Percentiles rank a stretch among this genome's conserved stretches.
Conservation (phyloP, 35 echinoderm and acorn worm genomes). For the Heliocidaris erythrogramma region DNA sequence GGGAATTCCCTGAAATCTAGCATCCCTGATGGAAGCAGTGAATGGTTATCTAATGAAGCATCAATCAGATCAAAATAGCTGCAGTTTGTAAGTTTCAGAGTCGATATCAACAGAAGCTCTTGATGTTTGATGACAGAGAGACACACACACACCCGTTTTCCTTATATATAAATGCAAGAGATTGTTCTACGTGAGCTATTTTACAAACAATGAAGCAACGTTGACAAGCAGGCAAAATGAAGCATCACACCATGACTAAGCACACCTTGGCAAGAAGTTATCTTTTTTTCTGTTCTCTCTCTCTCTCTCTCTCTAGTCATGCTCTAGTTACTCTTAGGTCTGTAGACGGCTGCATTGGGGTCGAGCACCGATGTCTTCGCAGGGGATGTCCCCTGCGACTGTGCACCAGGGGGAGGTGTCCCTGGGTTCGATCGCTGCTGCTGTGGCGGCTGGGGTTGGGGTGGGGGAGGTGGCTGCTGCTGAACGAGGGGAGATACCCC, state of each 20-base stretch:
- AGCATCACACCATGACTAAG: conserved; percentile 3
- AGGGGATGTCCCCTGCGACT: conserved; percentile 52
- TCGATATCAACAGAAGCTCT: not conserved
- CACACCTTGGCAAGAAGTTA: not conserved
- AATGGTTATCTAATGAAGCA: not conserved
- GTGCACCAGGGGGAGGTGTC: conserved; percentile 48
- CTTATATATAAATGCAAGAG: not conserved
- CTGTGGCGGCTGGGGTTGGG: not conserved
- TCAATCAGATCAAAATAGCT: too few species aligned
- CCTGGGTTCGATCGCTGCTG: conserved; percentile 49
- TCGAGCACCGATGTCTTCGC: conserved; percentile 71
- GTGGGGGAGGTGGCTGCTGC: conserved; percentile 47
- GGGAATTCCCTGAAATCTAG: not conserved
- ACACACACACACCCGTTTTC: not conserved
- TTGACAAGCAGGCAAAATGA: not conserved
- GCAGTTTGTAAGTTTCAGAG: too few species aligned
- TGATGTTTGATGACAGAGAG: not conserved
- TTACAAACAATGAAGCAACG: not conserved
- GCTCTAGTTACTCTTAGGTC: conserved; percentile 88
- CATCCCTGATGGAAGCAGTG: not conserved
- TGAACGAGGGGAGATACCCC: conserved; percentile 43
- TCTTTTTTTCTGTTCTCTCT: not conserved
- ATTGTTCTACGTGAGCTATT: not conserved
- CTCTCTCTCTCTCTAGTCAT: not conserved
- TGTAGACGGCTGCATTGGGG: conserved; percentile 92